Evolutionary conservation across 2,797 vertebrate species (phyloP).

Genomic region (Lophotriccus pileatus): DNA sequence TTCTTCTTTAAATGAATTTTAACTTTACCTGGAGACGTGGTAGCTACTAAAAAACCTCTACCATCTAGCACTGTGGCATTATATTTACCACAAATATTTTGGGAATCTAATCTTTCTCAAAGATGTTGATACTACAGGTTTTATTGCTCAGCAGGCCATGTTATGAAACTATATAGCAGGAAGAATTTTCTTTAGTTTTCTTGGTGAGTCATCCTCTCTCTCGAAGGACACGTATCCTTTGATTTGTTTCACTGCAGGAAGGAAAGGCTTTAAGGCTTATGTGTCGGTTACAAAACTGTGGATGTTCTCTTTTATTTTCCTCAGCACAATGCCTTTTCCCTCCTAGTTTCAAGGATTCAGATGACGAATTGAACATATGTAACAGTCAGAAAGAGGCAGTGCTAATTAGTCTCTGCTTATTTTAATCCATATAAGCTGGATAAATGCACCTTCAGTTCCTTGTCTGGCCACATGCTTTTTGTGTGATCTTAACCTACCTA

Average conservation of each 20-base stretch:
- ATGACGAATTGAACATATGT: not conserved
- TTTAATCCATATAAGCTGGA: not conserved
- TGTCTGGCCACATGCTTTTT: not conserved
- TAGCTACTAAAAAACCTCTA: not conserved
- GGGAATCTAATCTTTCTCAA: conserved; percentile 8
- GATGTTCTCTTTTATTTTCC: not conserved
- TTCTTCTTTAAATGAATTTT: not conserved
- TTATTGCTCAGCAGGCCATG: not conserved
- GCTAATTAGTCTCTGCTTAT: not conserved
- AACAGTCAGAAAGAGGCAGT: not conserved
- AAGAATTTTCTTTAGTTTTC: not conserved
- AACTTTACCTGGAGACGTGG: not conserved
- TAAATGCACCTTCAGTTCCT: not conserved
- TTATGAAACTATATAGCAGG: not conserved
- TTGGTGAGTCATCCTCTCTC: conserved; percentile 25
- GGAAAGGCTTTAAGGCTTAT: not conserved
- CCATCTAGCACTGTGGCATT: not conserved
- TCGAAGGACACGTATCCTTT: conserved; percentile 16
- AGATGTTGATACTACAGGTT: not conserved
- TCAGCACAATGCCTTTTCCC: not conserved
- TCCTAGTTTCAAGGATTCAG: not conserved
- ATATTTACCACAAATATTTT: not conserved
- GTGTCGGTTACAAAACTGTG: not conserved
- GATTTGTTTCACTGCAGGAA: not conserved
- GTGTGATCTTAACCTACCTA: not conserved